A percentile compares a stretch with the other conserved stretches of the same genome.
Conservation (phyloP, 2,113 vertebrate species). For the Colius striatus region DNA sequence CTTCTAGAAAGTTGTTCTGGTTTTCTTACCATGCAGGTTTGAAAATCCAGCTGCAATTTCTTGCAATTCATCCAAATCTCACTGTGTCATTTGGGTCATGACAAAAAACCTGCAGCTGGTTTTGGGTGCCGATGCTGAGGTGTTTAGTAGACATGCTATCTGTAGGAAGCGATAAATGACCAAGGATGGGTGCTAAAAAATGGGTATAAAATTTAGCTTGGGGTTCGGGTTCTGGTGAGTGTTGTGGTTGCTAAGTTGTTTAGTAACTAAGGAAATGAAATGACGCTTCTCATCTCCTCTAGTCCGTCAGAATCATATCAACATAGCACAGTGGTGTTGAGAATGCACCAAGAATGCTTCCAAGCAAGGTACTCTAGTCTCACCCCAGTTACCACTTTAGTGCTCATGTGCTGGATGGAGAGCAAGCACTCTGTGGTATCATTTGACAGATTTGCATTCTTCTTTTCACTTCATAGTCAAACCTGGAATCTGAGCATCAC, state of each 20-base stretch:
- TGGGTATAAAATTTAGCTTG: neutral
- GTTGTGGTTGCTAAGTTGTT: neutral
- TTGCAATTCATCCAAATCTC: neutral
- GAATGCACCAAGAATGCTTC: neutral
- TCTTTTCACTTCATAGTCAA: neutral
- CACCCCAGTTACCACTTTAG: neutral
- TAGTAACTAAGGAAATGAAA: neutral
- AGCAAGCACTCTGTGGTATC: neutral
- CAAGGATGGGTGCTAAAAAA: neutral
- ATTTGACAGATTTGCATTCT: neutral
- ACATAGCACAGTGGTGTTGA: neutral
- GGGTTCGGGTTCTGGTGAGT: neutral
- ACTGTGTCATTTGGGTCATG: neutral
- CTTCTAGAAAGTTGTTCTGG: neutral
- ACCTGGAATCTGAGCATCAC: neutral
- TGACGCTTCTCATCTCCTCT: neutral
- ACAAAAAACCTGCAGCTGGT: neutral
- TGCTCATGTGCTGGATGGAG: neutral
- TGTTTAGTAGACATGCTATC: neutral
- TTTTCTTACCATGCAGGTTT: neutral
- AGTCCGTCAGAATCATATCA: neutral
- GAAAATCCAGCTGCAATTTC: constrained; percentile 16
- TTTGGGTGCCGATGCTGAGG: neutral
- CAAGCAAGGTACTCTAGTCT: neutral
- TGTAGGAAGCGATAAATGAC: neutral